A percentile compares a stretch with the other conserved stretches of the same genome.
Conservation (phyloP, 2,797 vertebrate genomes). For the Malurus splendens region DNA sequence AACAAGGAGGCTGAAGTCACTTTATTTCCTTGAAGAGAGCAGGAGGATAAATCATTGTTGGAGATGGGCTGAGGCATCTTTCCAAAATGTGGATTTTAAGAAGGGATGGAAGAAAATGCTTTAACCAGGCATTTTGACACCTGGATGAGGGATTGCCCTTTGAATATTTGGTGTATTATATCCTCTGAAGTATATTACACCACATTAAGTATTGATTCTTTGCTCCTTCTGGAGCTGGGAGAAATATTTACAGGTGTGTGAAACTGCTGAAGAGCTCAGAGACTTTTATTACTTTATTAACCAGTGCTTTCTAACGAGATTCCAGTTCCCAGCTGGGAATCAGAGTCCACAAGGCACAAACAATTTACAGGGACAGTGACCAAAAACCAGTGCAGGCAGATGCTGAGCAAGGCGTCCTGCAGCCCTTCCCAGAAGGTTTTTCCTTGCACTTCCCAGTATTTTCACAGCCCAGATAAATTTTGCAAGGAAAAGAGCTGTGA, state of each 20-base stretch:
- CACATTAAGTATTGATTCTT: slow-evolving; percentile 18
- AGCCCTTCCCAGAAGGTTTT: not conserved
- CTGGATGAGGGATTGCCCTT: not conserved
- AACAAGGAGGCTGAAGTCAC: slow-evolving; percentile 47
- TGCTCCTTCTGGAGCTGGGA: not conserved
- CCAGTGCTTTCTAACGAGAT: not conserved
- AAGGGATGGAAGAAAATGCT: slow-evolving; percentile 24
- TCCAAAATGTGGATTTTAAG: slow-evolving; percentile 17
- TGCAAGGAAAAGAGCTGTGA: not conserved
- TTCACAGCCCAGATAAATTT: not conserved
- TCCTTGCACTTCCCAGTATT: not conserved
- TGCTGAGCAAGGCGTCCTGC: not conserved
- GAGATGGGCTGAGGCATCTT: slow-evolving; percentile 37
- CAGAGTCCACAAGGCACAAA: not conserved
- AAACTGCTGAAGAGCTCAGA: slow-evolving; percentile 11
- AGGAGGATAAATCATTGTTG: slow-evolving; percentile 42
- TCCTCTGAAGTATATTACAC: not conserved
- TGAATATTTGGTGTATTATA: slow-evolving; percentile 22
- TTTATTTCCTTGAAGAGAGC: slow-evolving; percentile 37
- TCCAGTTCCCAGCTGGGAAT: not conserved
- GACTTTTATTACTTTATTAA: slow-evolving; percentile 17
- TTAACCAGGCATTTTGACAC: slow-evolving; percentile 57
- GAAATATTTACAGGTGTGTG: not conserved
- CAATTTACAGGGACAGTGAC: not conserved
- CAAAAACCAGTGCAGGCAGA: not conserved